Evolutionary conservation across 1,140 invertebrate genomes (phyloP), one percentile per base, ranked within the genome.

Genomic region (Drosophila nebulosa): DNA sequence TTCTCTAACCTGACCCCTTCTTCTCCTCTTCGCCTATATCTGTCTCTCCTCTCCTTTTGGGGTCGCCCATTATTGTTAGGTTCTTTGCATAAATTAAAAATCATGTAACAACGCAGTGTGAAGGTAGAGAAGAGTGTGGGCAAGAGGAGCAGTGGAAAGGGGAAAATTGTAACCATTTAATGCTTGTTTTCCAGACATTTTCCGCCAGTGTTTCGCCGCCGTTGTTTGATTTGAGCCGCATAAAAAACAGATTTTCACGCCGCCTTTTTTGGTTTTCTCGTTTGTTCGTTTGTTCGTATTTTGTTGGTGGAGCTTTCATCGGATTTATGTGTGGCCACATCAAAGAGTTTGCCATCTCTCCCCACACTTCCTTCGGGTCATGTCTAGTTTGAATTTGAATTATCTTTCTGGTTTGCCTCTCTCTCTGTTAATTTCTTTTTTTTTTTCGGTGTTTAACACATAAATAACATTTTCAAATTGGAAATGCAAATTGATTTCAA

Each of bases 141-240:
- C n/a, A n/a, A 32, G 9, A 32, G 30, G 30, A 30, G 27, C n/a
- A 32, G 9, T 12, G 30, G 30, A 30, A 9, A 72, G 14, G 26
- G 26, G 58, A 72, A 46, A 46, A 68, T 72, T 57, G 57, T 61
- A 62, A 63, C 78, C 53, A 86, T 86, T 86, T 88, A 86, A 88
- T 75, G 83, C 78, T 74, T 88, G 69, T 81, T 78, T 70, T 59
- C 66, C 61, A 35, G 14, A n/a, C 39, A 30, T 72, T 61, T 61
- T 71, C 60, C 60, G 60, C 65, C 64, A 75, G 76, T 86, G 63
- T 63, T 79, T 79, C 59, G 39, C 39, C 39, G 6, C 16, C 21
- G 39, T 46, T 64, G 78, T 86, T 86, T 86, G 83, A 88, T 81
- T 86, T 86, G 88, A 86, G 83, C 83, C 83, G 83, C 88, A 88